A percentile compares a stretch with the other conserved stretches of the same genome.
phyloP scores from a whole-genome alignment of 2,888 invertebrate species.

The Dicyrtoma fusca region DNA sequence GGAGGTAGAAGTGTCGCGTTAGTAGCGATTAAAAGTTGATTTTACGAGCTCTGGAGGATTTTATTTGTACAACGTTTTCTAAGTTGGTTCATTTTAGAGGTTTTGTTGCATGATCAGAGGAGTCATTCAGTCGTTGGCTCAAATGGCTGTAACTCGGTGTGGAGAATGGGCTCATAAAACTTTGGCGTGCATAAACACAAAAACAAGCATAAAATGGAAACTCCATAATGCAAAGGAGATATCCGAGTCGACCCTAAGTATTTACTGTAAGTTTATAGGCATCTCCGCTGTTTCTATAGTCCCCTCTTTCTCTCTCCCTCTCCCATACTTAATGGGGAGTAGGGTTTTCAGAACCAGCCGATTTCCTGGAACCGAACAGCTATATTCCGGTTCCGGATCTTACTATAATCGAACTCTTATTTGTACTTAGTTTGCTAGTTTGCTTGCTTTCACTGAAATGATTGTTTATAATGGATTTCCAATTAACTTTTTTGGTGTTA shows the following conservation, averaged over 20 bases:
- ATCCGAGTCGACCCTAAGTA: constrained; percentile 26
- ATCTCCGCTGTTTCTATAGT: too few relatives aligned
- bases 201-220: constrained; percentile 49
- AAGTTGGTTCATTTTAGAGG: constrained; percentile 40
- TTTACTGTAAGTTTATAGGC: constrained; percentile 26
- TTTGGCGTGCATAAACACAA: constrained; percentile 47
- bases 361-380: too few relatives aligned
- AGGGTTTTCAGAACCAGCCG: too few relatives aligned
- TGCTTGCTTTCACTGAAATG: too few relatives aligned
- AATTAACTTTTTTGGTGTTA: too few relatives aligned
- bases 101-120: constrained; percentile 40
- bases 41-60: constrained; percentile 40
- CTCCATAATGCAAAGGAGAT: constrained; percentile 33
- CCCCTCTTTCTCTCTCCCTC: constrained; percentile 12
- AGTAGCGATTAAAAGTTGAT: constrained; percentile 44
- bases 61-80: constrained; percentile 43
- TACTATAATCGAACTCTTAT: too few relatives aligned
- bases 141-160: constrained; percentile 46
- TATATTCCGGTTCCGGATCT: too few relatives aligned
- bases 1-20: constrained; percentile 42
- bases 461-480: too few relatives aligned
- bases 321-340: too few relatives aligned
- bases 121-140: constrained; percentile 35
- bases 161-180: constrained; percentile 49
- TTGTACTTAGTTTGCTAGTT: too few relatives aligned